Conservation (phyloP, 2,888 invertebrate species). For the Phengaris arion region DNA sequence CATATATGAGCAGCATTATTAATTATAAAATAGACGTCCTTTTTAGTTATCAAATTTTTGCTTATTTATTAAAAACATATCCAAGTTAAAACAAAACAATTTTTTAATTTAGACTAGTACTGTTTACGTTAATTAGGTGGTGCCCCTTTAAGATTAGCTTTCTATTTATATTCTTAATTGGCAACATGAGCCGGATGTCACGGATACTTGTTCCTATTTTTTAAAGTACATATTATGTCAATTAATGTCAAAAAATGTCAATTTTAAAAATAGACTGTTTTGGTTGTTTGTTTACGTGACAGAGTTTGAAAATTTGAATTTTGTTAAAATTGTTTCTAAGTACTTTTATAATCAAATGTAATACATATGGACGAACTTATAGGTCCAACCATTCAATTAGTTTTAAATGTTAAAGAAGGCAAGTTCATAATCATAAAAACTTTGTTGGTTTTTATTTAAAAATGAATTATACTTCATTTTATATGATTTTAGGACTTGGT, state of each 20-base stretch:
- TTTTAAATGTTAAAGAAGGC: slow-evolving; percentile 84
- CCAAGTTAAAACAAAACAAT: no score
- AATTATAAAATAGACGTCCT: no score
- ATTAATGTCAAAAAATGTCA: slow-evolving; percentile 30
- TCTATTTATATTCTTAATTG: no score
- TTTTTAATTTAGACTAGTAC: no score
- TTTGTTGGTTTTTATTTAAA: neutral
- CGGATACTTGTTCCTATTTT: no score
- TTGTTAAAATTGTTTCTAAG: slow-evolving; percentile 43
- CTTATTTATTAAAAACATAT: no score
- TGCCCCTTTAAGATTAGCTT: no score
- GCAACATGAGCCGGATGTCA: no score
- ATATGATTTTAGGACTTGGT: slow-evolving; percentile 69
- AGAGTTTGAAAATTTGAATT: slow-evolving; percentile 52
- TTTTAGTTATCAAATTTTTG: no score
- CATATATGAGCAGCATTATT: no score
- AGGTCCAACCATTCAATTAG: slow-evolving; percentile 82
- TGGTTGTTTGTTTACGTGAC: slow-evolving; percentile 51
- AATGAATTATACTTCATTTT: neutral
- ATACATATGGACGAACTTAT: slow-evolving; percentile 81
- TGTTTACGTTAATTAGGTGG: no score
- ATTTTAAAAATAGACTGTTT: slow-evolving; percentile 9
- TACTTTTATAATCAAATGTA: slow-evolving; percentile 42
- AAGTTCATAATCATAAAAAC: slow-evolving; percentile 32
- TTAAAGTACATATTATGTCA: neutral